Base-by-base conservation (phyloP, 2,113 vertebrate genomes). In the Sminthopsis crassicaudata region DNA sequence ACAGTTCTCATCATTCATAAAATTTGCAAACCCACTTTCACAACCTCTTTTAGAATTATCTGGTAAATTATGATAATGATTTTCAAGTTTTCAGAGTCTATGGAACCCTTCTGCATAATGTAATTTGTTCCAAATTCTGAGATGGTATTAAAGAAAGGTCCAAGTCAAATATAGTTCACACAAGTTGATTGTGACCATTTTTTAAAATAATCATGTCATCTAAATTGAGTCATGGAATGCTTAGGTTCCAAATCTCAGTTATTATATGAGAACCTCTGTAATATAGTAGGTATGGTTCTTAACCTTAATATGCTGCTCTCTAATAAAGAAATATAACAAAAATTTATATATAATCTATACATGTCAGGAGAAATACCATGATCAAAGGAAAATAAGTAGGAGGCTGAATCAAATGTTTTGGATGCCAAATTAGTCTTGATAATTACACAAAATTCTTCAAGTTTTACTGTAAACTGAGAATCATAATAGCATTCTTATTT, bases 311-410 rank as follows among this genome's bases (percentile, higher is more conserved):
- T 11, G 5, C 8, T 51, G 95, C n/a, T 95, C 93, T 88, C 97
- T 92, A 95, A 97, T 51, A 96, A 92, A 96, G 90, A 91, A 93
- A 97, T 92, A 97, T 95, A 94, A 88, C 95, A 54, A 97, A 97
- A 97, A 60, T 94, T 97, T 97, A 97, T 95, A 97, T 95, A 95
- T 97, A 98, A 96, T 96, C 97, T 97, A 90, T 50, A 96, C 96
- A 98, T 97, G 95, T 96, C 97, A 95, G 95, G 96, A 97, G 97
- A 95, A 96, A 96, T 96, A 98, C 95, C 96, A 96, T 95, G 96
- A 76, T 97, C 97, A 97, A 96, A 96, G 97, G 95, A 97, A 95
- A 98, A 95, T 53, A 95, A 97, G 97, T 96, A 96, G 95, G 14
- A 97, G 93, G 96, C 90, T 96, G 96, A 95, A 96, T 95, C 89